Conservation (phyloP, 2,113 vertebrate genomes). For the Myocastor coypus region DNA sequence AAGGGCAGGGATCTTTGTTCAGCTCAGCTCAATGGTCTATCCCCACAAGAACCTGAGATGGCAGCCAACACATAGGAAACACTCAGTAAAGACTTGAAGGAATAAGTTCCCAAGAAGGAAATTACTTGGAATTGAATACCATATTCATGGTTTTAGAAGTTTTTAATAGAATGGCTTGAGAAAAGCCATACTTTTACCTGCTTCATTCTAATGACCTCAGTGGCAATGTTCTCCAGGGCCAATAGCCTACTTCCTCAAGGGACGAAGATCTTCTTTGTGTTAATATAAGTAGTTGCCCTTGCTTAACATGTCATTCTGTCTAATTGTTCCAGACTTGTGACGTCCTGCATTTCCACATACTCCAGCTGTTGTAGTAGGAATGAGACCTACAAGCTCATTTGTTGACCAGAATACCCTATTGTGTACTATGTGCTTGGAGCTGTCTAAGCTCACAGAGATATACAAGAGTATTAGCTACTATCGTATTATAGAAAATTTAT, state of each 20-base stretch:
- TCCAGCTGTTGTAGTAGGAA: neutral
- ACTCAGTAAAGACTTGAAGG: neutral
- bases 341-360: neutral
- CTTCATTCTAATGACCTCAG: neutral
- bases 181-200: neutral
- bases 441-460: constrained; percentile 21
- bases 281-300: neutral
- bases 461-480: neutral
- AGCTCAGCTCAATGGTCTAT: neutral
- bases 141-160: neutral
- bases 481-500: neutral
- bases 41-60: neutral
- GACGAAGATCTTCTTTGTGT: neutral
- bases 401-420: neutral
- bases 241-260: neutral
- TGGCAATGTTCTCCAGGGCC: neutral
- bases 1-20: neutral
- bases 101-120: neutral
- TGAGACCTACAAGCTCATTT: neutral
- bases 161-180: neutral
- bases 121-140: neutral
- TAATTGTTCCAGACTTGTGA: neutral
- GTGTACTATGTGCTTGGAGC: neutral
- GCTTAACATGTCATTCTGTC: neutral
- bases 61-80: neutral